A percentile compares a stretch with the other conserved stretches of the same genome.
Conservation (phyloP, 2,888 invertebrate species). For the Agrochola lota region DNA sequence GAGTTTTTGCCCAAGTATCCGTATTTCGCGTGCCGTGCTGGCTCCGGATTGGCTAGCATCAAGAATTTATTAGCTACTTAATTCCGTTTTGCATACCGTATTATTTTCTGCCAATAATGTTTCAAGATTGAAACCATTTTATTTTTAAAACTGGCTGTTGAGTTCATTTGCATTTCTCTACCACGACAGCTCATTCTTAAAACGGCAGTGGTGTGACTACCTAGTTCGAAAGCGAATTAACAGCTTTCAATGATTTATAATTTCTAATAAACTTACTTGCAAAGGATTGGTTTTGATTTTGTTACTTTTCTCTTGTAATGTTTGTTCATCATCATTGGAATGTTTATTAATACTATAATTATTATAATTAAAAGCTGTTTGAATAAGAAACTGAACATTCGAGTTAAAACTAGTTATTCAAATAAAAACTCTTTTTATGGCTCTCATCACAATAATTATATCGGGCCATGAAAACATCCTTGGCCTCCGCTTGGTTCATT, state of each 20-base stretch:
- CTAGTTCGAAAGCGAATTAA: conserved; percentile 41
- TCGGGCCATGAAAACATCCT: conserved; percentile 39
- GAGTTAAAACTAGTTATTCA: conserved; percentile 57
- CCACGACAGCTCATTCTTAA: conserved; percentile 20
- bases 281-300: conserved; percentile 4
- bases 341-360: conserved; percentile 20
- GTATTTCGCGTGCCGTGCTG: conserved; percentile 34
- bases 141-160: conserved; percentile 41
- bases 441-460: conserved; percentile 31
- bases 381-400: neutral
- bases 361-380: conserved; percentile 16
- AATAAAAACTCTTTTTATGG: conserved; percentile 39
- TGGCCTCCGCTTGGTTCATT: conserved; percentile 49
- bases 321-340: conserved; percentile 9
- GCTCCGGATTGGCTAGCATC: conserved; percentile 45
- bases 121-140: conserved; percentile 26
- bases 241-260: conserved; percentile 36
- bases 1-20: conserved; percentile 5
- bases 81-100: conserved; percentile 46
- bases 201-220: conserved; percentile 18
- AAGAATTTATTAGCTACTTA: conserved; percentile 31
- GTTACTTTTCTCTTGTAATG: conserved; percentile 8
- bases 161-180: conserved; percentile 47
- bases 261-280: conserved; percentile 38
- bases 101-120: conserved; percentile 26